These are phyloP conservation scores for Drosophila suboccidentalis DNA, from an alignment of 2,888 invertebrate species.

Conservation along the genomic window DNA sequence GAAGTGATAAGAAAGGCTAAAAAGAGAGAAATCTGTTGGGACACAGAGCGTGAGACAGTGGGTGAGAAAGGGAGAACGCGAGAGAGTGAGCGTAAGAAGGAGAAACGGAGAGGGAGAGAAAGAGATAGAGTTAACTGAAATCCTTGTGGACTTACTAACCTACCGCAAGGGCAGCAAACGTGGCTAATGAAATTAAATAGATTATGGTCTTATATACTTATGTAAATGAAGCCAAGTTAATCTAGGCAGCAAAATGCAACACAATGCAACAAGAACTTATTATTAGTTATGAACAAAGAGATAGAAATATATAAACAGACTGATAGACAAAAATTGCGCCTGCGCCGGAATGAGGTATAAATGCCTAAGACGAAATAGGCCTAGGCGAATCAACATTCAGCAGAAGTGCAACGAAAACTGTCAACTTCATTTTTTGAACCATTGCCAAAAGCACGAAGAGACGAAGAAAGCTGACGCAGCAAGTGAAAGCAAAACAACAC, in stretches of 20 bases:
- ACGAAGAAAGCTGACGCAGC: conserved; percentile 44
- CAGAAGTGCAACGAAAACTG: conserved; percentile 65
- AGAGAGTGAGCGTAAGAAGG: not conserved
- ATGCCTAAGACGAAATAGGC: conserved; percentile 65
- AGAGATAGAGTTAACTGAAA: conserved; percentile 24
- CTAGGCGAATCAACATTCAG: conserved; percentile 77
- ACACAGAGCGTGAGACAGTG: too few relatives aligned
- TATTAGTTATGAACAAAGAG: conserved; percentile 8
- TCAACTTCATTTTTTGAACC: conserved; percentile 58
- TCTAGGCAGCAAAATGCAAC: conserved; percentile 27
- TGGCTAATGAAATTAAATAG: conserved; percentile 52
- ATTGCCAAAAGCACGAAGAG: conserved; percentile 67
- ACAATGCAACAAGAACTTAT: conserved; percentile 9
- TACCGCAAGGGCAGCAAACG: conserved; percentile 63
- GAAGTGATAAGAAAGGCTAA: conserved; percentile 41
- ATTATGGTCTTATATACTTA: conserved; percentile 44
- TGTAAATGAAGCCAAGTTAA: conserved; percentile 32
- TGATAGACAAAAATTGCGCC: conserved; percentile 60
- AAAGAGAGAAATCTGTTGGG: too few relatives aligned
- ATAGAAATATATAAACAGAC: not conserved
- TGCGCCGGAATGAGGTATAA: conserved; percentile 60
- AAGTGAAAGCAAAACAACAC: conserved; percentile 16
- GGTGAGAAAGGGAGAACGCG: not conserved
- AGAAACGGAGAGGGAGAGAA: not conserved
- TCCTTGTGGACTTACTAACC: conserved; percentile 64